Conservation (phyloP, 2,888 invertebrate species). For the Ceramica pisi region DNA sequence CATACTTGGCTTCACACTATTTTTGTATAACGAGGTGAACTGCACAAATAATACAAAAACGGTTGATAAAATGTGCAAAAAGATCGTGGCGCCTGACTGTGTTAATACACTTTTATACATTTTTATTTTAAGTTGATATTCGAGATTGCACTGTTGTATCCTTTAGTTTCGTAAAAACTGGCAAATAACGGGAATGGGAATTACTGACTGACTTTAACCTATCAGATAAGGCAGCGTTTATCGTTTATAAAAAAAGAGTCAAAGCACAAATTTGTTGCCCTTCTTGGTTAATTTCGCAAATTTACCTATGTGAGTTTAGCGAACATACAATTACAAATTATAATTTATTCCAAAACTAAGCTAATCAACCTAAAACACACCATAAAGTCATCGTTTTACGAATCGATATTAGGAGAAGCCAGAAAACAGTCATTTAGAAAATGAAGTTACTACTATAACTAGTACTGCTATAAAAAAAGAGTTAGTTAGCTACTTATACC, state of each 20-base stretch:
- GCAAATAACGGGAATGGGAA: neutral
- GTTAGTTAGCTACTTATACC: too few relatives aligned
- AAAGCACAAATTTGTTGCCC: too few relatives aligned
- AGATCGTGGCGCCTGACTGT: slow-evolving; percentile 34
- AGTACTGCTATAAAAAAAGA: too few relatives aligned
- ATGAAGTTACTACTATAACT: neutral
- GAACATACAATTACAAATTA: neutral
- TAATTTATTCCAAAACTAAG: too few relatives aligned
- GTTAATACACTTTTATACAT: slow-evolving; percentile 25
- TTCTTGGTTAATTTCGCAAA: too few relatives aligned
- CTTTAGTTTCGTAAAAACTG: neutral
- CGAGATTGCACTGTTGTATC: slow-evolving; percentile 18
- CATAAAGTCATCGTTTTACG: too few relatives aligned
- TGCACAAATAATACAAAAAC: slow-evolving; percentile 52
- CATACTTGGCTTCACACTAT: slow-evolving; percentile 42
- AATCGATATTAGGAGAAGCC: neutral
- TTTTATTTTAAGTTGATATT: slow-evolving; percentile 43
- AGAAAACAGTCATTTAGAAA: neutral
- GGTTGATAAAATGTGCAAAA: slow-evolving; percentile 46
- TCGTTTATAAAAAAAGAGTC: neutral
- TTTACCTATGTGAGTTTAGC: neutral
- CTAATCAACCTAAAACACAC: too few relatives aligned
- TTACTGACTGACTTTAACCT: slow-evolving; percentile 2
- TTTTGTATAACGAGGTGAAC: slow-evolving; percentile 56
- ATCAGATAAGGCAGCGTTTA: neutral